Percentiles rank a stretch among this genome's conserved stretches.
Evolutionary conservation across 2,113 vertebrate species (phyloP).

Genomic region (Chaenogobius annularis): DNA sequence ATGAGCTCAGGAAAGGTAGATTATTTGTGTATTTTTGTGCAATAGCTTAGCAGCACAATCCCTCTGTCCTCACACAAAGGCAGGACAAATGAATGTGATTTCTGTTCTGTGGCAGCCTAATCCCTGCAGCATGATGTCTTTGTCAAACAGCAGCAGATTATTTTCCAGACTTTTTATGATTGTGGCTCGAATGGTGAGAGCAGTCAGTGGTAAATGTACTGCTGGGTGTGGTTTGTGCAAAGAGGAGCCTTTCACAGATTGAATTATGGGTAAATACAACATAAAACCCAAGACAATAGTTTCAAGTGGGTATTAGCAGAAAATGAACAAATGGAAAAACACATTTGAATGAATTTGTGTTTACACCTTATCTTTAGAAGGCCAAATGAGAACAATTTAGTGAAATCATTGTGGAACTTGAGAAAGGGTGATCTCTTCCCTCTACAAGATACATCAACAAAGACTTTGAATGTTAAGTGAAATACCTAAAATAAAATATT

Average conservation of each 20-base stretch:
- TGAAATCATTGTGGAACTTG: background rate
- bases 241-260: slow-evolving; percentile 7
- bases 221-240: slow-evolving; percentile 1
- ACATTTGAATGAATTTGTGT: background rate
- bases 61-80: slow-evolving; percentile 38
- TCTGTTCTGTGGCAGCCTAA: slow-evolving; percentile 46
- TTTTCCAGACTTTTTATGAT: slow-evolving; percentile 28
- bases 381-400: background rate
- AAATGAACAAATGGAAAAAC: background rate
- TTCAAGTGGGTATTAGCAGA: background rate
- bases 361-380: background rate
- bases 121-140: slow-evolving; percentile 53
- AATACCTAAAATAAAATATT: background rate
- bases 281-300: background rate
- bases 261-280: slow-evolving; percentile 2
- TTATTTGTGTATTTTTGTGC: slow-evolving; percentile 19
- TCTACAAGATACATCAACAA: background rate
- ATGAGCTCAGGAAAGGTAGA: slow-evolving; percentile 29
- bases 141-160: slow-evolving; percentile 50
- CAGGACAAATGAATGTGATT: slow-evolving; percentile 41
- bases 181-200: slow-evolving; percentile 27
- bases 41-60: slow-evolving; percentile 27
- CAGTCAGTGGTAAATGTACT: slow-evolving; percentile 21
- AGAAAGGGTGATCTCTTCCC: background rate
- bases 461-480: background rate